phyloP scores from a whole-genome alignment of 2,888 invertebrate genomes.

The Agrochola macilenta region DNA sequence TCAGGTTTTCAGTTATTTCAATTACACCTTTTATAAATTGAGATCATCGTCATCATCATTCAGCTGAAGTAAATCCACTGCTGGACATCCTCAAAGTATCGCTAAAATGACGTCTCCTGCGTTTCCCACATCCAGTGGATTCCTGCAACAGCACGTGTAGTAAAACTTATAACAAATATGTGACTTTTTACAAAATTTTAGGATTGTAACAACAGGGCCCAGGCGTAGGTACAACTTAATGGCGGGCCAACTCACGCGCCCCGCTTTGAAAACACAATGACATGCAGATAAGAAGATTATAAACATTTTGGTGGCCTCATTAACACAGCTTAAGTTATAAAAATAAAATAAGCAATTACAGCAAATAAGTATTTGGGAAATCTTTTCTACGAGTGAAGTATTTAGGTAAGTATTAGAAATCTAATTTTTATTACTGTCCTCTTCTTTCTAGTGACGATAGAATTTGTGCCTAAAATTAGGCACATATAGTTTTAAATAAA shows the following conservation, averaged over 20 bases:
- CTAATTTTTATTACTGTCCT: not conserved
- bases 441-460: not conserved
- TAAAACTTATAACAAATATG: no score
- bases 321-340: constrained; percentile 9
- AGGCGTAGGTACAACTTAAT: not conserved
- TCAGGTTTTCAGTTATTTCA: not conserved
- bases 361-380: not conserved
- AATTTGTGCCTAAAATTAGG: no score
- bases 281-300: constrained; percentile 3
- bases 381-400: not conserved
- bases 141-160: no score
- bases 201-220: no score
- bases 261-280: not conserved
- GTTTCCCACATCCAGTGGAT: no score
- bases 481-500: no score
- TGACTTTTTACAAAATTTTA: no score
- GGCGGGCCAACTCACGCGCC: not conserved
- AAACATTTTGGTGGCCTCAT: not conserved
- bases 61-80: not conserved
- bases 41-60: not conserved
- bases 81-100: not conserved
- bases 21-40: not conserved
- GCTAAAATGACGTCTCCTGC: not conserved
- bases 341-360: constrained; percentile 15
- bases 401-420: constrained; percentile 2